Conservation (phyloP, 1,140 invertebrate species). For the Pachyrhynchus sulphureomaculatus region DNA sequence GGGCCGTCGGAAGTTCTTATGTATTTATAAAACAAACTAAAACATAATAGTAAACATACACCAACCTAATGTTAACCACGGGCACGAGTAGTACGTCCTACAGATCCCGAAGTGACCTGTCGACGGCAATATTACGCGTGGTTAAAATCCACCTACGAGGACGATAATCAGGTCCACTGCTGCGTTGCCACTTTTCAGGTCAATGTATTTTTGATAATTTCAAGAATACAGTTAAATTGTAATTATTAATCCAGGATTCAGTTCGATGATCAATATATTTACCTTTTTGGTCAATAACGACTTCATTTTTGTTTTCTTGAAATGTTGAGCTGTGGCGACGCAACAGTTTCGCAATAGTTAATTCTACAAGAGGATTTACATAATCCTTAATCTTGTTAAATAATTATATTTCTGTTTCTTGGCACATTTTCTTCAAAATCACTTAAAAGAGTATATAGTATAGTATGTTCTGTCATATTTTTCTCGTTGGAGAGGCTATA, state of each 20-base stretch:
- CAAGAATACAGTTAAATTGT: background rate
- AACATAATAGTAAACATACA: slow-evolving; percentile 8
- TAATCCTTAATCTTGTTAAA: too few relatives aligned
- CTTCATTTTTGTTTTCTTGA: background rate
- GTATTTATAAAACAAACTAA: slow-evolving; percentile 14
- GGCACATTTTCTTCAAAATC: too few relatives aligned
- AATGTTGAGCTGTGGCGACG: too few relatives aligned
- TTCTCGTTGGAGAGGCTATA: too few relatives aligned
- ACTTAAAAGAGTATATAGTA: too few relatives aligned
- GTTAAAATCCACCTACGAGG: slow-evolving; percentile 3
- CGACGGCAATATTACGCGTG: background rate
- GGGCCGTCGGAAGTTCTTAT: background rate
- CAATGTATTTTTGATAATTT: background rate
- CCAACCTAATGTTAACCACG: slow-evolving; percentile 15
- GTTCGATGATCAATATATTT: too few relatives aligned
- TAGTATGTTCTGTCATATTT: too few relatives aligned
- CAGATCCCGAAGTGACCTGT: slow-evolving; percentile 19
- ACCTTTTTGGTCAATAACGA: too few relatives aligned
- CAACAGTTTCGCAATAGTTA: too few relatives aligned
- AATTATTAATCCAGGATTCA: too few relatives aligned
- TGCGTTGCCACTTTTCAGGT: background rate
- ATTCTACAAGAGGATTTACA: too few relatives aligned
- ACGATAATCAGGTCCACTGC: background rate
- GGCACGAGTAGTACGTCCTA: slow-evolving; percentile 19
- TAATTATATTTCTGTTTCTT: too few relatives aligned